Evolutionary conservation across 2,797 vertebrate genomes (phyloP), one percentile per base, ranked within the genome.

Genomic region (Chrosomus eos): DNA sequence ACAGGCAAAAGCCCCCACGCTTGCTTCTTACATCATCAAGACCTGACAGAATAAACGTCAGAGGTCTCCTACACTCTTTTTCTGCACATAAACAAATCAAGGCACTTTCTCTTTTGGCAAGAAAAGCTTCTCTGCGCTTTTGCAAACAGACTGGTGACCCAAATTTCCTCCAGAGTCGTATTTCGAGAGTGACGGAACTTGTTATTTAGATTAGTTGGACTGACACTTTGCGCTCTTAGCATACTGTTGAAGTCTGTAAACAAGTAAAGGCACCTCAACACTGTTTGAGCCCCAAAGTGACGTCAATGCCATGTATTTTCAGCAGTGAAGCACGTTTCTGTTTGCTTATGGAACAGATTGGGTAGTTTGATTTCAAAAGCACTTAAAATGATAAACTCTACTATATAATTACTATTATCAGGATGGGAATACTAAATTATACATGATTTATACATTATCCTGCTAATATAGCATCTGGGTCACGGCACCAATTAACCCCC

Each of bases 131-230:
- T 36, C 13, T 2, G 28, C 2, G 4, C 53, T 71, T 76, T 83
- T 45, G 48, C 13, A 48, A 71, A 62, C 68, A 82, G n/a, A 60
- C 71, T 36, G 62, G 67, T 87, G 62, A 82, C 88, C 86, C 81
- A 84, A 76, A 86, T 87, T 86, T 82, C 64, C 70, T 81, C 48
- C 77, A 71, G 58, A 80, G 82, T 80, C 71, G 21, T 67, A n/a
- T 83, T 66, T 72, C 16, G 53, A 66, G 74, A 71, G 68, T 72
- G 78, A 83, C 40, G 26, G 18, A 13, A 55, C 84, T 66, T 83
- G 40, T 70, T 76, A 33, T 62, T 40, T 58, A 48, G 21, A 79
- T 83, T 74, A 43, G 33, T 70, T 43, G 18, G 38, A 74, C 75
- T 74, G 68, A 67, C 81, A 83, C 43, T 55, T 78, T 62, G 51